Evolutionary conservation across 1,140 invertebrate species (phyloP), one percentile per base, ranked within the genome.

Genomic region (Lerema accius): DNA sequence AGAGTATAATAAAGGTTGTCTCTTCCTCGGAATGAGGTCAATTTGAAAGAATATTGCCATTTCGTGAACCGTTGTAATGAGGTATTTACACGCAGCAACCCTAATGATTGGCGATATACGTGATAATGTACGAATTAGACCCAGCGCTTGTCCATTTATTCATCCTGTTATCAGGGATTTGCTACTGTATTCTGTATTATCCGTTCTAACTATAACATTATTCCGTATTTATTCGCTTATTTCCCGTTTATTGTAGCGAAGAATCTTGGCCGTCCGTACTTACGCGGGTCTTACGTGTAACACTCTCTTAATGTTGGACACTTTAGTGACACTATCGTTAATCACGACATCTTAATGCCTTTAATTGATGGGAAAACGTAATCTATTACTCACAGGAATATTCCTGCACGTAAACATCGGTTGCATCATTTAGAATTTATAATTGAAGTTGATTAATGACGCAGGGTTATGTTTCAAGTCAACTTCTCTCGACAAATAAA

Each of bases 161-260:
- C 55, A 46, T 46, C 55, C 55, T 37, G 45, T 58, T 58, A 58
- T 58, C 42, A 42, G 42, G 28, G 55, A 45, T 46, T 58, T 37
- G 55, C 19, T 45, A 45, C 55, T 32, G 45, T 58, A 58, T 46
- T 46, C 42, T 26, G 35, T 58, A 58, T 46, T 59, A 59, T 46
- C 16, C 55, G 26, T 10, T 35, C 6, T 59, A 59, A 59, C 26
- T 46, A 58, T 58, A 46, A 58, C 42, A 37, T 59, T 59, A 59
- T 46, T 59, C 55, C 4, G 26, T 59, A 59, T 59, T 59, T 59
- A 45, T 46, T 14, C 15, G 42, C 26, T 19, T 43, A 59, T 59
- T 58, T 16, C 23, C 40, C 23, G 19, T 58, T 58, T 59, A 15
- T 28, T 35, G 40, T 46, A 23, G 28, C 14, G 42, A 46, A 4